Conservation (phyloP, 2,797 vertebrate genomes). For the Scyliorhinus canicula region DNA sequence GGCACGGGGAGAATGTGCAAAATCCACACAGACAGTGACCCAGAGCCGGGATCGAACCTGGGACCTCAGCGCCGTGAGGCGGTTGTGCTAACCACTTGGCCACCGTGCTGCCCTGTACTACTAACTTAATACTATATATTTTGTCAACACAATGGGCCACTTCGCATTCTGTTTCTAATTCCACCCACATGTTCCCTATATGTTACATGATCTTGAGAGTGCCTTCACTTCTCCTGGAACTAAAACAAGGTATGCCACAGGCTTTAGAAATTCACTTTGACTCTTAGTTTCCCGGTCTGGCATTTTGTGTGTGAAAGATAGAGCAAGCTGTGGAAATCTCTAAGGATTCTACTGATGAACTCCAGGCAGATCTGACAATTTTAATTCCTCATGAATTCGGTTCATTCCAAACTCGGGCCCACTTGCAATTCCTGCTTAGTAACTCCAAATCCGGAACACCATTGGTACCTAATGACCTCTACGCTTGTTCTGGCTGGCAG, state of each 20-base stretch:
- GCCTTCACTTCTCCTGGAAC: background rate
- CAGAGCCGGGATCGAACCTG: no score
- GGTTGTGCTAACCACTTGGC: no score
- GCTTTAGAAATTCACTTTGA: background rate
- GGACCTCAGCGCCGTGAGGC: no score
- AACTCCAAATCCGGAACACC: background rate
- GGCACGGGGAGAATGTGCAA: no score
- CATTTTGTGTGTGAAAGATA: background rate
- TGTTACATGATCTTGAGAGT: background rate
- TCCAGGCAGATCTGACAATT: background rate
- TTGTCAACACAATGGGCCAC: background rate
- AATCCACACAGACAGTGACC: no score
- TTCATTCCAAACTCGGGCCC: background rate
- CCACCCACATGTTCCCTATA: background rate
- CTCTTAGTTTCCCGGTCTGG: background rate
- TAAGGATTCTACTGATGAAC: background rate
- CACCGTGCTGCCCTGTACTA: no score
- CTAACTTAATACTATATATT: no score
- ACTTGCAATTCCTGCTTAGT: background rate
- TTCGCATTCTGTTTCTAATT: background rate
- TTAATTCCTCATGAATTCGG: background rate
- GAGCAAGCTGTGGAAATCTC: background rate
- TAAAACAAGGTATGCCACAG: background rate
- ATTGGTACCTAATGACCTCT: background rate
- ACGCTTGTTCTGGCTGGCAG: background rate